Conservation (phyloP, 2,888 invertebrate genomes). For the Euplexia lucipara region DNA sequence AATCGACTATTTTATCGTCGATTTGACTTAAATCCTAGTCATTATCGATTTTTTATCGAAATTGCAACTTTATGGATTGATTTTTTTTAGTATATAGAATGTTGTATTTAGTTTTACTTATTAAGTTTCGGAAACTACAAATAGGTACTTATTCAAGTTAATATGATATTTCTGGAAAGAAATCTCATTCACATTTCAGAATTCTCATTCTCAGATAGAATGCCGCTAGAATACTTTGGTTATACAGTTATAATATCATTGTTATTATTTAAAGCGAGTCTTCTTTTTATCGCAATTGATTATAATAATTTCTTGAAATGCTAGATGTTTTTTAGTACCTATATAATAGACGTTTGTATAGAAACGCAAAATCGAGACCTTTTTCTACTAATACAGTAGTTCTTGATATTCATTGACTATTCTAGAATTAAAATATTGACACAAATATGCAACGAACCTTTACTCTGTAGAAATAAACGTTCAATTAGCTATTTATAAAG, state of each 20-base stretch:
- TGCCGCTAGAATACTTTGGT: constrained; percentile 1
- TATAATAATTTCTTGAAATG: background rate
- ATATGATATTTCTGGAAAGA: constrained; percentile 17
- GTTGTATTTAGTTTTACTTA: constrained; percentile 22
- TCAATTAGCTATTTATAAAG: constrained; percentile 27
- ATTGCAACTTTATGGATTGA: constrained; percentile 39
- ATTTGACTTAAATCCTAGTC: constrained; percentile 54
- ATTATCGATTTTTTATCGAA: constrained; percentile 47
- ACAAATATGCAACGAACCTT: constrained; percentile 35
- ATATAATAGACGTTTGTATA: constrained; percentile 12
- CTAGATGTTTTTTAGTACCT: constrained; percentile 1
- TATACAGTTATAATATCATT: constrained; percentile 3
- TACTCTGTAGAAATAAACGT: constrained; percentile 6
- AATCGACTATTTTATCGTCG: constrained; percentile 22
- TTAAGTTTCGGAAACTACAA: constrained; percentile 22
- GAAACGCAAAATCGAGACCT: constrained; percentile 1
- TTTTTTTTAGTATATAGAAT: constrained; percentile 21
- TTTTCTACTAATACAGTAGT: background rate
- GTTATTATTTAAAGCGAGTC: constrained; percentile 3
- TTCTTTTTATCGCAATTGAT: background rate
- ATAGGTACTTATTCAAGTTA: constrained; percentile 13
- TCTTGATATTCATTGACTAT: constrained; percentile 9
- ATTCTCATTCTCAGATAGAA: constrained; percentile 24
- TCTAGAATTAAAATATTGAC: background rate
- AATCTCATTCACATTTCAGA: constrained; percentile 20